These are phyloP conservation scores for Microvelia longipes DNA, from an alignment of 1,140 invertebrate genomes.

Conservation along the genomic window DNA sequence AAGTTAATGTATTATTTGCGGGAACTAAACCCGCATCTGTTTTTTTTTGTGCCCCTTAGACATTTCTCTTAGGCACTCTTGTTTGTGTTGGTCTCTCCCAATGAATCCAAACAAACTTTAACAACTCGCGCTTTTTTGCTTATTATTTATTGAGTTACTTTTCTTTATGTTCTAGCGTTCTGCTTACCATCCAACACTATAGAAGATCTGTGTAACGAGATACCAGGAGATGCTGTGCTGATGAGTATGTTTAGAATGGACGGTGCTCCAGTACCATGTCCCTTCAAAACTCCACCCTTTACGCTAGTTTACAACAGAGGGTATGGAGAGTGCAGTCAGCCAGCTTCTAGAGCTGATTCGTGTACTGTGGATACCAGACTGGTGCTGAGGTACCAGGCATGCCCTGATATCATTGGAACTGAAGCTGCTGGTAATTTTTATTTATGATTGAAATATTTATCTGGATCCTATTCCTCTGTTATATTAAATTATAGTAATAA, in stretches of 20 bases:
- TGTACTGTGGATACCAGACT: constrained; percentile 66
- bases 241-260: constrained; percentile 78
- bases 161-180: constrained; percentile 16
- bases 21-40: no score
- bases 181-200: constrained; percentile 31
- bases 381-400: constrained; percentile 77
- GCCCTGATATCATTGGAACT: constrained; percentile 69
- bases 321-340: constrained; percentile 52
- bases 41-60: no score
- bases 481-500: no score
- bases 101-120: no score
- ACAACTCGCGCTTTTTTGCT: no score
- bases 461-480: no score
- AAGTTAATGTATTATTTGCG: no score
- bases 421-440: constrained; percentile 35
- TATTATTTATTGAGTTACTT: no score
- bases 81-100: no score
- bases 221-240: constrained; percentile 71
- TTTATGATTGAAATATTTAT: no score
- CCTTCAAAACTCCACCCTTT: constrained; percentile 45
- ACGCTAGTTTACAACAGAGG: constrained; percentile 71
- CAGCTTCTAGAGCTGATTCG: constrained; percentile 58
- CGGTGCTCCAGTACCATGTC: constrained; percentile 61
- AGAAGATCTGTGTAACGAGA: constrained; percentile 61
- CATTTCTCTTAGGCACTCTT: no score